Base-by-base conservation (phyloP, 2,888 invertebrate genomes). In the Ennomos quercinarius region DNA sequence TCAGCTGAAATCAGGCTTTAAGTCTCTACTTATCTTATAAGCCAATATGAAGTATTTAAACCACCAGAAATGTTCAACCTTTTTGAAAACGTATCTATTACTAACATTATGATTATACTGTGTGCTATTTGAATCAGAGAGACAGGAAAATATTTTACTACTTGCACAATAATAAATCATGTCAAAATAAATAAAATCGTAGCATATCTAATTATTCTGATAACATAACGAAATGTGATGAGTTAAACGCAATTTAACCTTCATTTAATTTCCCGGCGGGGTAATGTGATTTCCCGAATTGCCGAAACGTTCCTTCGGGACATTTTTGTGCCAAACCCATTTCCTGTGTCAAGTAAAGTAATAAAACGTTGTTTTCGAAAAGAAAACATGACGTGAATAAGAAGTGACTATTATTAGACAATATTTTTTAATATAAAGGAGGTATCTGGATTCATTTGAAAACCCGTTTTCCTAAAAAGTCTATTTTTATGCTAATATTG, bases 231-330 rank as follows among this genome's bases (percentile, higher is more conserved):
- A 35, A 44, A 39, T 44, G 13, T 48, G 44, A 48, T 53, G 37
- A 39, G 53, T 49, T 53, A 49, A 59, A 50, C 54, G 54, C 47
- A 50, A 52, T 55, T 55, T 37, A 49, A 47, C 51, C 46, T 54
- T 40, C 45, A 45, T 59, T 49, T 60, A 45, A 57, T 61, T 57
- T 61, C 64, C 59, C 64, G 6, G 5, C 41, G 44, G 54, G 12
- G 17, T 52, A 44, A 64, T 48, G 58, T 46, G 55, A 58, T 64
- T 64, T 47, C 44, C 35, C 41, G 37, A 59, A 59, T 64, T 45
- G 41, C 38, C 38, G 37, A 59, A 59, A 17, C 47, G 50, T 39
- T 13, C 48, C 57, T 9, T 17, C 9, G 51, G 57, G 51, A 39
- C 8, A 9, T 27, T 46, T 45, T 57, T 50, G 41, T 39, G 40